Percentiles rank a stretch among this genome's conserved stretches.
Evolutionary conservation across 2,113 vertebrate species (phyloP).

Genomic region (Solea senegalensis): DNA sequence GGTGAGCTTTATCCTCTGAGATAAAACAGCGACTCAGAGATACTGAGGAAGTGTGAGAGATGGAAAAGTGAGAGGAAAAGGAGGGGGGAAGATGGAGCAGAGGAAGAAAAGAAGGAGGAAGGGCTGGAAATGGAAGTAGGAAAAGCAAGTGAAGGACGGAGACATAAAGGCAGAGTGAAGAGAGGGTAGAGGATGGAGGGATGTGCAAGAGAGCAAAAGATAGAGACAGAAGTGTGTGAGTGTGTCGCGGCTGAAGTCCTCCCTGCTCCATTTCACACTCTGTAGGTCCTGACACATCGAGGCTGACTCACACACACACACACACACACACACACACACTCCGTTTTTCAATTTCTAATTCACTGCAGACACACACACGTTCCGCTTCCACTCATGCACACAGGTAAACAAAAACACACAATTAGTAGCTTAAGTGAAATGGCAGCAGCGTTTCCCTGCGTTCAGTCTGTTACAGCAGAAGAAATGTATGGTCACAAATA

Average conservation of each 20-base stretch:
- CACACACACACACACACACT: not conserved
- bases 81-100: not conserved
- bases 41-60: conserved; percentile 27
- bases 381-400: conserved; percentile 22
- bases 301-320: conserved; percentile 1
- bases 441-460: conserved; percentile 7
- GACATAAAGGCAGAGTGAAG: conserved; percentile 6
- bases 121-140: conserved; percentile 4
- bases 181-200: not conserved
- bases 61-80: not conserved
- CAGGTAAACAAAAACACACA: conserved; percentile 37
- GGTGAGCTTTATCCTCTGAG: conserved; percentile 65
- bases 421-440: conserved; percentile 19
- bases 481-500: too few relatives aligned
- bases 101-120: not conserved
- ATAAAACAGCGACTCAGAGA: conserved; percentile 55
- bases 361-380: conserved; percentile 6
- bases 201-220: not conserved
- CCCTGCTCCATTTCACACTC: conserved; percentile 69
- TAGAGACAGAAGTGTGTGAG: conserved; percentile 24
- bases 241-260: conserved; percentile 52
- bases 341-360: conserved; percentile 16
- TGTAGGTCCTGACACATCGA: conserved; percentile 52
- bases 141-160: not conserved
- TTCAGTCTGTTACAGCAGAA: too few relatives aligned